Evolutionary conservation across 2,113 vertebrate species (phyloP).

Genomic region (Podilymbus podiceps): DNA sequence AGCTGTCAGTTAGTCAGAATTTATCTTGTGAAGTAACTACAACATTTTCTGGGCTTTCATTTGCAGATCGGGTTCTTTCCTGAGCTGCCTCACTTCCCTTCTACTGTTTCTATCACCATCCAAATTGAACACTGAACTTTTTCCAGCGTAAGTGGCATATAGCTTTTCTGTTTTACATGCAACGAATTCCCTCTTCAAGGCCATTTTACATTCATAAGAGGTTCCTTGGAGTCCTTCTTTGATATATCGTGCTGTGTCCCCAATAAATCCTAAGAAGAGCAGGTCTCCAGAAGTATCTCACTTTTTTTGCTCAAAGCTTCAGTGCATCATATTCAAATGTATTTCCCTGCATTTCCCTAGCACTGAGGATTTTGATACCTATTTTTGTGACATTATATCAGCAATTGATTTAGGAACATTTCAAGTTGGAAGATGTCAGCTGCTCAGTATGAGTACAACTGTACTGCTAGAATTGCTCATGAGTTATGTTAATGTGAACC

Average conservation of each 20-base stretch:
- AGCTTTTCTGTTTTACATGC: not conserved
- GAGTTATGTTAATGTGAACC: not conserved
- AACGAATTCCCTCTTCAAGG: not conserved
- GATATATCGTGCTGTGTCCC: not conserved
- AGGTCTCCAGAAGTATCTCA: not conserved
- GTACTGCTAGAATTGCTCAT: not conserved
- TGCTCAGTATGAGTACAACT: rapidly evolving
- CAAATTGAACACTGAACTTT: not conserved
- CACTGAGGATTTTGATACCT: not conserved
- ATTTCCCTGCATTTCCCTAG: not conserved
- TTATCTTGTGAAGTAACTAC: not conserved
- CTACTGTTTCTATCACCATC: not conserved
- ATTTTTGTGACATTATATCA: not conserved
- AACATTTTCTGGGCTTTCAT: not conserved
- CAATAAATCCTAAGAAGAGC: not conserved
- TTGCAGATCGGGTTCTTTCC: not conserved
- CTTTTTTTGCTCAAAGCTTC: not conserved
- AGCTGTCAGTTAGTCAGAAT: not conserved
- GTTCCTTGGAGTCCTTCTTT: not conserved
- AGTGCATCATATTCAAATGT: not conserved
- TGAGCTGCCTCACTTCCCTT: not conserved
- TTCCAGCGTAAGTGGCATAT: not conserved
- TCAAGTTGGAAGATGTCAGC: not conserved
- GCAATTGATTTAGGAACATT: not conserved
- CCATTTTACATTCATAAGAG: not conserved